Evolutionary conservation across 2,797 vertebrate genomes (phyloP).

Genomic region (Eremophila alpestris): DNA sequence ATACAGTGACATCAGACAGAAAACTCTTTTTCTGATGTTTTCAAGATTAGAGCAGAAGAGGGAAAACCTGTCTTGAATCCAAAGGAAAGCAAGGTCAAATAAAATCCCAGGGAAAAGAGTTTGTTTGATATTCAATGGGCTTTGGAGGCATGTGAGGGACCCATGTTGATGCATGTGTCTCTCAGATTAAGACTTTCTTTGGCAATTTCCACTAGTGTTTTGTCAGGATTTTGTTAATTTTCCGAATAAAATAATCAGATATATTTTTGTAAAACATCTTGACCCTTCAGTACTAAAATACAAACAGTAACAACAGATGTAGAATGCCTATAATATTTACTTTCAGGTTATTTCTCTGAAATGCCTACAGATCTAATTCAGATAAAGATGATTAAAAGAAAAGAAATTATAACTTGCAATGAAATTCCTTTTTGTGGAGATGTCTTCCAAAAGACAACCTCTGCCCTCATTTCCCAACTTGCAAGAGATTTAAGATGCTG

Average conservation of each 20-base stretch:
- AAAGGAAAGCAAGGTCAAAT: background rate
- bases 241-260: background rate
- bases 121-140: background rate
- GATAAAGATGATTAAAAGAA: background rate
- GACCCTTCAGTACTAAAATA: background rate
- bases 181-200: background rate
- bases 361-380: background rate
- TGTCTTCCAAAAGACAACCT: background rate
- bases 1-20: background rate
- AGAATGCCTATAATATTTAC: background rate
- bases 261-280: background rate
- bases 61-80: background rate
- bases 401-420: background rate
- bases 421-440: background rate
- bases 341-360: background rate
- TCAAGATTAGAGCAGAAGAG: background rate
- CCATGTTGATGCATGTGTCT: background rate
- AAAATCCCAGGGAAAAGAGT: background rate
- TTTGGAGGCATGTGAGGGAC: background rate
- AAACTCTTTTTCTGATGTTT: background rate
- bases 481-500: background rate
- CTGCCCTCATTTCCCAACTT: background rate
- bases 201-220: background rate
- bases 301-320: background rate
- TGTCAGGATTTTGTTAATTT: background rate